phyloP scores from a whole-genome alignment of 92 coral and sea anemone species.

The Epizoanthus rinbou region DNA sequence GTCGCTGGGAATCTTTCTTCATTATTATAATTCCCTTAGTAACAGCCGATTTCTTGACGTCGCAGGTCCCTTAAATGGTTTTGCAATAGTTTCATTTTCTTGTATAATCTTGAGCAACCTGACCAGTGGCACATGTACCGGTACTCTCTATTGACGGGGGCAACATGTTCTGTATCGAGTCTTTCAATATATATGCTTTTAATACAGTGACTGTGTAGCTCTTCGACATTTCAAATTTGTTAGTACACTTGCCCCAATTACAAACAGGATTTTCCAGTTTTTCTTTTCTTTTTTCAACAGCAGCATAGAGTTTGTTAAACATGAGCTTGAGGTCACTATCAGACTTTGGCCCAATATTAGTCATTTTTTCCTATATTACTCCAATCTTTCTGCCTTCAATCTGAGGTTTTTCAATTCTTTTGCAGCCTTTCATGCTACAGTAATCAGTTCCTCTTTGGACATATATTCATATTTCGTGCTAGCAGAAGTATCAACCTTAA shows the following conservation, averaged over 20 bases:
- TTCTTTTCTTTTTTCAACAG: conserved; percentile 27
- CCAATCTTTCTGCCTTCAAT: no score
- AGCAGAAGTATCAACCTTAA: no score
- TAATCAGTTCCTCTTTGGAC: conserved; percentile 44
- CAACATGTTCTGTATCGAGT: conserved; percentile 13
- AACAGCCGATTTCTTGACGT: no score
- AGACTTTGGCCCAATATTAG: conserved; percentile 19
- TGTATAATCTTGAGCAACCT: conserved; percentile 44
- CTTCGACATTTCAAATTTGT: conserved; percentile 37
- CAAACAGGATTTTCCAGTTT: conserved; percentile 15
- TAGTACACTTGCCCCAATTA: conserved; percentile 29
- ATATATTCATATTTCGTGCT: conserved; percentile 44
- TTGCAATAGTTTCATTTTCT: conserved; percentile 34
- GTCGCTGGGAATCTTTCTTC: no score
- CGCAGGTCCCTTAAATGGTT: conserved; percentile 38
- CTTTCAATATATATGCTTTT: conserved; percentile 35
- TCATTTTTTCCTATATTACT: conserved; percentile 35
- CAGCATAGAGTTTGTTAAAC: conserved; percentile 28
- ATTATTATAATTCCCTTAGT: no score
- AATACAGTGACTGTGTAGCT: conserved; percentile 19
- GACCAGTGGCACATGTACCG: conserved; percentile 45
- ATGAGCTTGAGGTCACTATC: conserved; percentile 28
- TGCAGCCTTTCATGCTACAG: conserved; percentile 16
- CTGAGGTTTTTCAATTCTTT: conserved; percentile 20
- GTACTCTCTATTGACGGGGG: conserved; percentile 42